Base-by-base conservation (phyloP, 2,888 invertebrate genomes). In the Hemistola chrysoprasaria region DNA sequence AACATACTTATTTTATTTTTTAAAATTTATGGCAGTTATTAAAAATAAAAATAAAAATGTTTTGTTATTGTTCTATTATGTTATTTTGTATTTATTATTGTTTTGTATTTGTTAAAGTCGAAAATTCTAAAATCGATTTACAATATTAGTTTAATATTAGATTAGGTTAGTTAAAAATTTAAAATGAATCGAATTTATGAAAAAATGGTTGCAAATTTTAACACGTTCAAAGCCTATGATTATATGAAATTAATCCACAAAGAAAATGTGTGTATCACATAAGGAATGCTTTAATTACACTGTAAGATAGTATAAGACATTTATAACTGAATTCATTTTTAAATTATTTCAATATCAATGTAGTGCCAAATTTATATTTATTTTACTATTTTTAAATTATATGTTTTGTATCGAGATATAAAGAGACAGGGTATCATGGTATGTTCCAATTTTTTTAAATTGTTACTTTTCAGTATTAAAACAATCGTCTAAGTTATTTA, bases 201-300 rank as follows among this genome's bases (percentile, higher is more conserved):
- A n/a, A n/a, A n/a, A n/a, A n/a, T n/a, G n/a, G n/a, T n/a, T n/a
- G n/a, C n/a, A n/a, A n/a, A n/a, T n/a, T n/a, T n/a, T n/a, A n/a
- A n/a, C n/a, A 11, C 28, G 16, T 9, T 8, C 16, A 16, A 33
- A 11, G 10, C 39, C 24, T 46, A 54, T 50, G 47, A 32, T 51
- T 45, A 11, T 42, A 50, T 50, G 54, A 56, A 50, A 51, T 42
- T 23, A 41, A 43, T 43, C 60, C 56, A 59, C 51, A 55, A 61
- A 56, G 53, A 60, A 60, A 59, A 57, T 55, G 57, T 54, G 50
- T 49, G 48, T 51, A 70, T 67, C 77, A 84, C 78, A 77, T 74
- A 75, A 66, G 69, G 65, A 46, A 84, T 80, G 87, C 87, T 88
- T 88, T 88, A 88, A 88, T 78, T 87, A 88, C 70, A 78, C 59